Evolutionary conservation across 2,797 vertebrate genomes (phyloP), one percentile per base, ranked within the genome.

Genomic region (Epinephelus coioides): DNA sequence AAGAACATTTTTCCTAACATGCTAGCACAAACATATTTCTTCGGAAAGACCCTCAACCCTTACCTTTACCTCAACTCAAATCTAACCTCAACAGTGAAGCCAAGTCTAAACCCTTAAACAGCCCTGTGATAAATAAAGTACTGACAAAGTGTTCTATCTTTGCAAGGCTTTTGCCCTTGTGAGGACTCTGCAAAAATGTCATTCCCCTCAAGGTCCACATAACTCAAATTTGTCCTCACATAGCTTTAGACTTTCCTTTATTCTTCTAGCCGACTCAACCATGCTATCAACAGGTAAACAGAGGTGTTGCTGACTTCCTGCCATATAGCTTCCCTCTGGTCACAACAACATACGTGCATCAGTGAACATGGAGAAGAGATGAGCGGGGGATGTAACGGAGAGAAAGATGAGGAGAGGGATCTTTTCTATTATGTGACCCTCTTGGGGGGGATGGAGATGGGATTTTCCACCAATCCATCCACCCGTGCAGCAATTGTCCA

Each of bases 401-500:
- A 68, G 43, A n/a, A 43, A 51, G 19, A 64, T 5, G 66, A 66
- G 21, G 10, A 69, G 57, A 55, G 34, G 27, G 21, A 53, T 51
- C 13, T 46, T 47, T 55, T 49, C 67, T 65, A 9, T 60, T 55
- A 12, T 55, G 19, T 11, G 13, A 38, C n/a, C 66, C 56, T 74
- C 65, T n/a, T 12, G 50, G 55, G 67, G 63, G 56, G 13, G 2
- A 4, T n/a, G 53, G 18, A 51, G 46, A 74, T n/a, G 3, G 40
- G 34, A 57, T 81, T 76, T 64, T 57, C 25, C 70, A 57, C 34
- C 43, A 2, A 27, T 47, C 49, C 66, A 56, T 34, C 56, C 73
- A 71, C 10, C 69, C 44, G n/a, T 76, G 78, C 30, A 56, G 73
- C 51, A 47, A 73, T 6, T 21, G 23, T 69, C 63, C 60, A 67